These are phyloP conservation scores for Bugula neritina DNA, from an alignment of 2,888 invertebrate genomes.

Conservation along the genomic window DNA sequence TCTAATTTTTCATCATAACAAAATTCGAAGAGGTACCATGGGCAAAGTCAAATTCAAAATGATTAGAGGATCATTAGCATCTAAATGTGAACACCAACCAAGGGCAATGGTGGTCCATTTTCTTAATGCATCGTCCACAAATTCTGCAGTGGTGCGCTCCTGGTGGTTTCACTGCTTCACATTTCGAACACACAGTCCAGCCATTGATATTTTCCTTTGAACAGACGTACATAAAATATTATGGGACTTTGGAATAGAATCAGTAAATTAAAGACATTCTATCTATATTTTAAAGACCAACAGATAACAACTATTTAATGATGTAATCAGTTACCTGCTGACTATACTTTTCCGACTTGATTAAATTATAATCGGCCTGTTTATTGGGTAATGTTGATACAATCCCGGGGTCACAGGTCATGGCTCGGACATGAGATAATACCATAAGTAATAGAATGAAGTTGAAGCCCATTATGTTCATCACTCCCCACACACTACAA, in stretches of 20 bases:
- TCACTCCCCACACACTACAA: slow-evolving; percentile 64
- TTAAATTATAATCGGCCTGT: not conserved
- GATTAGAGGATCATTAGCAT: not conserved
- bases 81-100: slow-evolving; percentile 37
- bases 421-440: slow-evolving; percentile 75
- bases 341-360: slow-evolving; percentile 11
- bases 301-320: too few species aligned
- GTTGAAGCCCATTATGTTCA: slow-evolving; percentile 74
- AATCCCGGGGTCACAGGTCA: slow-evolving; percentile 81
- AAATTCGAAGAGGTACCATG: too few species aligned
- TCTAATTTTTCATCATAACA: too few species aligned
- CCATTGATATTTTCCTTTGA: slow-evolving; percentile 35
- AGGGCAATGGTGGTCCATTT: slow-evolving; percentile 54
- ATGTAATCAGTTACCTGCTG: slow-evolving; percentile 10
- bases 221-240: not conserved
- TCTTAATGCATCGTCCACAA: slow-evolving; percentile 49
- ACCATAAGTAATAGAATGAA: slow-evolving; percentile 68
- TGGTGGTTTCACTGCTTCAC: slow-evolving; percentile 73
- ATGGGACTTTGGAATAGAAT: too few species aligned
- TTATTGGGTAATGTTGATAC: slow-evolving; percentile 62
- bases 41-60: not conserved
- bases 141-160: slow-evolving; percentile 73
- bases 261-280: too few species aligned
- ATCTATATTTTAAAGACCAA: too few species aligned
- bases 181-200: slow-evolving; percentile 72